These are phyloP conservation scores for Oceanodroma tethys DNA, from an alignment of 2,113 vertebrate genomes.

Conservation along the genomic window DNA sequence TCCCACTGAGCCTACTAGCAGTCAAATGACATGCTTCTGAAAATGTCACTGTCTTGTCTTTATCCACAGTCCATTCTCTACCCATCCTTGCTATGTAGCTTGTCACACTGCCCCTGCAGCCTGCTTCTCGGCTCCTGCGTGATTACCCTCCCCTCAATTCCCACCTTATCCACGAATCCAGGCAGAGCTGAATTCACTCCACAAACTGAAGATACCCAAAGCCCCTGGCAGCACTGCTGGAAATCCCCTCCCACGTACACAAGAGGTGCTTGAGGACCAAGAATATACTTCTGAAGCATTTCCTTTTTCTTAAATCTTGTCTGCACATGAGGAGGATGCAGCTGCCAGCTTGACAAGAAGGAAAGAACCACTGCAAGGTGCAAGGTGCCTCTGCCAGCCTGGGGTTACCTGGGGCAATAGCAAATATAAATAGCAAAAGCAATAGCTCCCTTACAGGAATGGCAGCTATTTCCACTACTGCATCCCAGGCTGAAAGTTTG, in stretches of 20 bases:
- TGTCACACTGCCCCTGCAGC: neutral
- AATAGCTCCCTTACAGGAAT: neutral
- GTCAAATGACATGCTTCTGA: neutral
- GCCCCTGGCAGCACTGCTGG: neutral
- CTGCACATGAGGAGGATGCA: neutral
- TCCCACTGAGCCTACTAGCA: neutral
- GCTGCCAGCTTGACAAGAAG: neutral
- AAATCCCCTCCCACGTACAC: neutral
- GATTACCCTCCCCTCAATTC: neutral
- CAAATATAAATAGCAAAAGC: neutral
- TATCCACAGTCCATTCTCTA: neutral
- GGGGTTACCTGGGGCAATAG: neutral
- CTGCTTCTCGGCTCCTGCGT: neutral
- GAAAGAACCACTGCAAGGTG: neutral
- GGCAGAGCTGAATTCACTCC: neutral
- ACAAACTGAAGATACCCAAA: neutral
- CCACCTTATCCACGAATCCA: neutral
- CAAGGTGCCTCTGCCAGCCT: neutral
- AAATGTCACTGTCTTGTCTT: neutral
- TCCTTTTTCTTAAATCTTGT: neutral
- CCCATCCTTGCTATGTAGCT: neutral
- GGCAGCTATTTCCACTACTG: neutral
- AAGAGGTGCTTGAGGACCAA: neutral
- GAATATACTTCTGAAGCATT: neutral
- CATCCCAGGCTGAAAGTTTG: neutral